Evolutionary conservation across 2,888 invertebrate genomes (phyloP), one percentile per base, ranked within the genome.

Genomic region (Hirtodrosophila trivittata): DNA sequence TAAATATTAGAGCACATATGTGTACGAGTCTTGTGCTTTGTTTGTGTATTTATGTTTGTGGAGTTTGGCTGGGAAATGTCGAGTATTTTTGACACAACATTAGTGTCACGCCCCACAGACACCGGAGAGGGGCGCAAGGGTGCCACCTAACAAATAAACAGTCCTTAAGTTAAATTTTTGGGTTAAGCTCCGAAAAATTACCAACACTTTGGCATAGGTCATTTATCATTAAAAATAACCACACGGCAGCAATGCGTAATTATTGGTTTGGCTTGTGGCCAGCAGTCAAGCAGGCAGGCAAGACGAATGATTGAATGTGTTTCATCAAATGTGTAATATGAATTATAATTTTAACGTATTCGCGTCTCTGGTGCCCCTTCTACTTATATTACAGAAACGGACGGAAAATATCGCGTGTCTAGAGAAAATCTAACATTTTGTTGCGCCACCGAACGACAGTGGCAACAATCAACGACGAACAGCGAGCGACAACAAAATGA

Each of bases 261-360:
- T 81, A 81, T 86, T 75, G 86, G 66, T 65, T 65, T 77, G 66
- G 26, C 66, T 64, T 55, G 10, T 49, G 55, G 21, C 33, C 16
- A 38, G 8, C 12, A 10, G 18, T 6, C 38, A 38, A 45, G 46
- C 37, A n/a, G 41, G 32, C 33, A 6, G 35, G 28, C 18, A 37
- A 56, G 56, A 30, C 66, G 62, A 75, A 76, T 80, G 80, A 84
- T 86, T 84, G 82, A 81, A 81, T 85, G 81, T 86, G 87, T 81
- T 81, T 86, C 87, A 81, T 87, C 81, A 86, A 81, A 81, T 81
- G 84, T 77, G 77, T 81, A 81, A 86, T 84, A 86, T 81, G 75
- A 84, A 84, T 86, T 81, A 81, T 81, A 86, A 86, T 86, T 81
- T 86, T 65, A 67, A 74, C 82, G 70, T 81, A 85, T 78, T 60